Base-by-base conservation (phyloP, 2,113 vertebrate genomes). In the Sander vitreus region DNA sequence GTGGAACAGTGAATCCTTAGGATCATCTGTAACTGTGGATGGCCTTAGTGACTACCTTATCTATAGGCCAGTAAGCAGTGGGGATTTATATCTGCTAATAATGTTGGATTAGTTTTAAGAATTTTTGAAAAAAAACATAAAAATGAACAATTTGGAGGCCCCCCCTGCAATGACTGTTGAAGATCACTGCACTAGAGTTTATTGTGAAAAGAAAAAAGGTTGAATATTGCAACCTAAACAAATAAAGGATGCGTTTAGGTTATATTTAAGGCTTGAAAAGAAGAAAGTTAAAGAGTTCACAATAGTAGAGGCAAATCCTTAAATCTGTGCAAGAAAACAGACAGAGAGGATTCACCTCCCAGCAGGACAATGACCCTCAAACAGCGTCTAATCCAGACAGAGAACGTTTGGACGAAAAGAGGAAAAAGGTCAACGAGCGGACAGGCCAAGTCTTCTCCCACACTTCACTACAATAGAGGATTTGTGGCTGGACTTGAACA, bases 391-490 rank as follows among this genome's bases (percentile, higher is more conserved):
- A 27, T 55, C 25, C 62, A 66, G 36, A 57, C 62, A 47, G 74
- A 76, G 48, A 54, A 45, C 48, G 57, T 33, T 68, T 45, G 23
- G 11, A 66, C 8, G 2, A 66, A 18, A 58, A 68, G 33, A 36
- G 36, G 13, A 36, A 5, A 36, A 60, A 78, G 65, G 76, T 68
- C 76, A 60, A 4, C 12, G 45, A 69, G 57, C 13, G 10, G 74
- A 48, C 39, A 21, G 78, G 68, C 78, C 69, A 43, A 53, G 53
- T 25, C 64, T 54, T 55, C 79, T 81, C 72, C 79, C 79, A 75
- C 79, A 62, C 64, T 25, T 2, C 18, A 5, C 3, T 48, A 81
- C 72, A 69, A 63, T 36, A 15, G 47, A 69, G 36, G 18, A 43
- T 25, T 48, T 73, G 78, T 73, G 15, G 21, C 23, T 30, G 3